Conservation (phyloP, 37 sponge, comb jelly and placozoan genomes). For the Spongia lamella region DNA sequence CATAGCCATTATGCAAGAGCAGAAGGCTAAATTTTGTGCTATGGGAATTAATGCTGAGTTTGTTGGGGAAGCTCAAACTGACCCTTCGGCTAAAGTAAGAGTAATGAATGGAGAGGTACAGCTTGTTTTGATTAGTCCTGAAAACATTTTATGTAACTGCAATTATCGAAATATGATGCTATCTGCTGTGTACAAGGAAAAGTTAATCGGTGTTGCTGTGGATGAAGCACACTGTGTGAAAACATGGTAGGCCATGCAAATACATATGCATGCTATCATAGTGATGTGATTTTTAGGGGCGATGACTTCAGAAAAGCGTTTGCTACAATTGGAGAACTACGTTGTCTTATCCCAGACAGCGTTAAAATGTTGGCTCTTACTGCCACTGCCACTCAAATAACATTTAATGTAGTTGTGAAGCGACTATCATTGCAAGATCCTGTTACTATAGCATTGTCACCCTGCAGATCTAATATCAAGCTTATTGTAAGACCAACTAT, state of each 20-base stretch:
- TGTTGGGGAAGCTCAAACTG: constrained; percentile 1
- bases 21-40: background rate
- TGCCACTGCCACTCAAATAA: background rate
- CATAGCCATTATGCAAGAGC: constrained; percentile 2
- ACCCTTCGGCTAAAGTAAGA: background rate
- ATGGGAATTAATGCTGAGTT: background rate
- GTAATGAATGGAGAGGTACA: too few relatives aligned
- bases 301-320: constrained; percentile 11
- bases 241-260: background rate
- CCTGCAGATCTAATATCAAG: background rate
- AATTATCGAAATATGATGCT: too few relatives aligned
- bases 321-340: constrained; percentile 6
- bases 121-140: too few relatives aligned
- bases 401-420: background rate
- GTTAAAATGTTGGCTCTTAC: background rate
- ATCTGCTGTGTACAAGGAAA: too few relatives aligned
- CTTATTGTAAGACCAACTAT: background rate
- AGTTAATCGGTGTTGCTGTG: constrained; percentile 1
- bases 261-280: background rate
- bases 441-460: background rate
- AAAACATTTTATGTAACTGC: too few relatives aligned
- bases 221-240: constrained; percentile 19
- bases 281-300: constrained; percentile 3
- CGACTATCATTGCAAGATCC: background rate
- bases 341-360: background rate